Evolutionary conservation across 1,140 invertebrate species (phyloP), one percentile per base, ranked within the genome.

Genomic region (Propsilocerus akamusi): DNA sequence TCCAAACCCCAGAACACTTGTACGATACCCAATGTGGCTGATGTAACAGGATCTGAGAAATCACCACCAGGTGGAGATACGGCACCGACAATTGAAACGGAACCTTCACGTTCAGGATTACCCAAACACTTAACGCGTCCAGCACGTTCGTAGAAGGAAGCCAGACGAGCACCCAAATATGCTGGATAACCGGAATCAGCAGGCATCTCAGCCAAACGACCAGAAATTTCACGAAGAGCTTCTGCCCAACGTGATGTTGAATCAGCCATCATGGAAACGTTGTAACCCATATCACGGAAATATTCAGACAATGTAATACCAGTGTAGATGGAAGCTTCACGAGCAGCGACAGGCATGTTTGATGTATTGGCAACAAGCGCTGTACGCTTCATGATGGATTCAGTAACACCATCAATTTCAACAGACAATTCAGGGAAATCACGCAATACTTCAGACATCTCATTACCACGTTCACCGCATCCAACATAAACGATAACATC

Each of bases 211-310:
- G 96, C 97, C 59, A 99, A 75, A 77, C 97, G 93, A 72, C 96
- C 96, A 3, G 96, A 99, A 72, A 99, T 99, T 83, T 99, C 97
- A 80, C 97, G 80, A 64, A 99, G 75, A 59, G 96, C 96, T 71
- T 99, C 97, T 49, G 97, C 97, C 97, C 97, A 99, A 74, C 97
- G 90, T 20, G 96, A 99, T 11, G 97, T 99, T n/a, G 96, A 99
- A 71, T 99, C 97, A 59, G 97, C 97, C 97, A 99, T 99, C 97
- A 99, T 99, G 50, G 96, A 95, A 24, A 99, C 96, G 65, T 99
- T 96, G 76, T 97, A 97, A 69, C 97, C 97, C 96, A 99, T 98
- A 67, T 99, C 94, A 66, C 85, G 76, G 77, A 97, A 99, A 68
- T 98, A 99, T 70, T 98, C 96, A 23, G 94, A 96, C 2, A 99